Evolutionary conservation across 2,113 vertebrate genomes (phyloP).

Genomic region (Phrynocephalus versicolor): DNA sequence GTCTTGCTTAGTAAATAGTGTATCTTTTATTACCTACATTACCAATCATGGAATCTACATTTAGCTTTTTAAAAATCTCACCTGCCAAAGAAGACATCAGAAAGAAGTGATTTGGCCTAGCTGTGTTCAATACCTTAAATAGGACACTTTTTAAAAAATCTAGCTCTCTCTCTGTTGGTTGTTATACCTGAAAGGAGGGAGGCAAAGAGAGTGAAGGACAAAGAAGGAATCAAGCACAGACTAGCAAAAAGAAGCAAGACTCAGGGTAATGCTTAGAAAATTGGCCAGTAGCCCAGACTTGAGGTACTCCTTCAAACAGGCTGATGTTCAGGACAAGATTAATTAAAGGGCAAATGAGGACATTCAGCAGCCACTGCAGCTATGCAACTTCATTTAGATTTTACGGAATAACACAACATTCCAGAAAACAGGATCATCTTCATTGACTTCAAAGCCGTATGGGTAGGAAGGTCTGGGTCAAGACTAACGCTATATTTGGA

Average conservation of each 20-base stretch:
- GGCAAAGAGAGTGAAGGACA: slow-evolving; percentile 60
- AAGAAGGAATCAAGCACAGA: slow-evolving; percentile 61
- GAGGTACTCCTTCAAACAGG: slow-evolving; percentile 60
- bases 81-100: too few species aligned
- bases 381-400: not conserved
- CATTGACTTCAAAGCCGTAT: not conserved
- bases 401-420: not conserved
- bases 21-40: not conserved
- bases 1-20: slow-evolving; percentile 19
- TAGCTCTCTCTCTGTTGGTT: not conserved
- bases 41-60: not conserved
- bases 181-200: slow-evolving; percentile 38
- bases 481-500: too few species aligned
- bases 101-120: too few species aligned
- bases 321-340: slow-evolving; percentile 61
- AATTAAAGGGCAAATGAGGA: slow-evolving; percentile 67
- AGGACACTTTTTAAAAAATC: slow-evolving; percentile 10
- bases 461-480: too few species aligned
- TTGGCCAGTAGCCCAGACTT: slow-evolving; percentile 64
- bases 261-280: slow-evolving; percentile 64
- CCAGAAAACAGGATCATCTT: not conserved
- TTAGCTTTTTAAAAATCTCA: too few species aligned
- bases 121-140: too few species aligned
- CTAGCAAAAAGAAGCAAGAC: slow-evolving; percentile 47
- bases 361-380: slow-evolving; percentile 25